These are phyloP conservation scores for Phrynocephalus forsythii DNA, from an alignment of 2,797 vertebrate genomes.

Conservation along the genomic window DNA sequence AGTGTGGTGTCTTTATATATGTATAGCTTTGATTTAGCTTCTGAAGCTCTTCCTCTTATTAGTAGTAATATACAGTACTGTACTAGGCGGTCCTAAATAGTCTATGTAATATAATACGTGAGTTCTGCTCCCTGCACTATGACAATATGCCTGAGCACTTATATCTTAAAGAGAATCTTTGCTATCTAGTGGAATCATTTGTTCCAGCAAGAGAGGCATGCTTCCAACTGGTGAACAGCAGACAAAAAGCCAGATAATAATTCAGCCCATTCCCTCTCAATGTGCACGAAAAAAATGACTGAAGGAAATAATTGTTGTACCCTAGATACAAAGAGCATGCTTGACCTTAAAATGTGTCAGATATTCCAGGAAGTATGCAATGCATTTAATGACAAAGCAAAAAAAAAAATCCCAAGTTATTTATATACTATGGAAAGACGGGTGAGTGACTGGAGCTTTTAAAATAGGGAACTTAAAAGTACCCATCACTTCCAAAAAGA, in stretches of 20 bases:
- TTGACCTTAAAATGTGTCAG: conserved; percentile 55
- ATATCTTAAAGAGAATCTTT: neutral
- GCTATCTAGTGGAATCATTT: neutral
- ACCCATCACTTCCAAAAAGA: neutral
- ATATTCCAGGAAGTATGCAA: conserved; percentile 71
- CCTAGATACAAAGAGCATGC: conserved; percentile 51
- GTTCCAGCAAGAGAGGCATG: neutral
- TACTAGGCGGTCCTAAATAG: neutral
- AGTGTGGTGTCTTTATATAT: too few species aligned
- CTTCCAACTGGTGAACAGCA: neutral
- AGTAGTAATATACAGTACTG: neutral
- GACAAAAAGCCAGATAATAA: neutral
- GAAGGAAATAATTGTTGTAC: conserved; percentile 54
- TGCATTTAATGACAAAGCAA: neutral
- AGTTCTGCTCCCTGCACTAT: neutral
- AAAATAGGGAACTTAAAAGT: neutral
- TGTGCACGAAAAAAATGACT: conserved; percentile 49
- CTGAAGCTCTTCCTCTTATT: too few species aligned
- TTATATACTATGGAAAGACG: conserved; percentile 62
- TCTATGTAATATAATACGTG: neutral
- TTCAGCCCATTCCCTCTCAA: neutral
- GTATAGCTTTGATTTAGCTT: too few species aligned
- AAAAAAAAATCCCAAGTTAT: conserved; percentile 70
- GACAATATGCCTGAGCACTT: neutral
- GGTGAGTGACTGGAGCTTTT: conserved; percentile 29